phyloP scores from a whole-genome alignment of 2,888 invertebrate species.

The Harmothoe impar region DNA sequence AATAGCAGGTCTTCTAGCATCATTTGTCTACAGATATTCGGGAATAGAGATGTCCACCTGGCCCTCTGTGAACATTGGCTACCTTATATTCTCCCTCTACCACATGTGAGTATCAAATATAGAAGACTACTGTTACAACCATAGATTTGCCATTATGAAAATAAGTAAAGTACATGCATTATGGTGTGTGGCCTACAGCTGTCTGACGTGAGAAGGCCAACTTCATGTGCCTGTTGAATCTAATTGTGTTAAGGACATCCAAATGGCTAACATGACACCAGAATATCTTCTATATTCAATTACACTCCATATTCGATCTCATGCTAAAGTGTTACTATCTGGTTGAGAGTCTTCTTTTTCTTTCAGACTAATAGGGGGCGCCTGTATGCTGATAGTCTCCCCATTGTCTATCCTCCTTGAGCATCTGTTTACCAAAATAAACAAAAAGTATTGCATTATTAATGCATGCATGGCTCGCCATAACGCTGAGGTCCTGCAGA shows the following conservation, averaged over 20 bases:
- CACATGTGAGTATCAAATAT: constrained; percentile 36
- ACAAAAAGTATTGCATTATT: not conserved
- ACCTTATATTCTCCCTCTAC: not conserved
- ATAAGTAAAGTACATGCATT: no score
- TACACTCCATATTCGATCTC: no score
- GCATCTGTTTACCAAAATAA: not conserved
- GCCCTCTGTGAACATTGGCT: not conserved
- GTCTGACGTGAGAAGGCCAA: no score
- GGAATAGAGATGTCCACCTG: not conserved
- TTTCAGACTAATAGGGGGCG: constrained; percentile 21
- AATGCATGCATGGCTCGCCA: not conserved
- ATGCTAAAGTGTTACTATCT: no score
- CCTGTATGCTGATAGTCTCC: not conserved
- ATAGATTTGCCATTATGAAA: no score
- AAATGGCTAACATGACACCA: no score
- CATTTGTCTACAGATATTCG: not conserved
- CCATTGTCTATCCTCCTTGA: constrained; percentile 31
- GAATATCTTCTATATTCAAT: no score
- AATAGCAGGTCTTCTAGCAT: not conserved
- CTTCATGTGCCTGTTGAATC: no score
- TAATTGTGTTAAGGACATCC: no score
- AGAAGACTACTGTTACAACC: no score
- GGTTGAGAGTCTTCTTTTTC: no score
- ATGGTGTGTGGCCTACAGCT: no score
- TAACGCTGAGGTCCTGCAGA: not conserved